Base-by-base conservation (phyloP, 2,113 vertebrate genomes). In the Nyctibius bracteatus region DNA sequence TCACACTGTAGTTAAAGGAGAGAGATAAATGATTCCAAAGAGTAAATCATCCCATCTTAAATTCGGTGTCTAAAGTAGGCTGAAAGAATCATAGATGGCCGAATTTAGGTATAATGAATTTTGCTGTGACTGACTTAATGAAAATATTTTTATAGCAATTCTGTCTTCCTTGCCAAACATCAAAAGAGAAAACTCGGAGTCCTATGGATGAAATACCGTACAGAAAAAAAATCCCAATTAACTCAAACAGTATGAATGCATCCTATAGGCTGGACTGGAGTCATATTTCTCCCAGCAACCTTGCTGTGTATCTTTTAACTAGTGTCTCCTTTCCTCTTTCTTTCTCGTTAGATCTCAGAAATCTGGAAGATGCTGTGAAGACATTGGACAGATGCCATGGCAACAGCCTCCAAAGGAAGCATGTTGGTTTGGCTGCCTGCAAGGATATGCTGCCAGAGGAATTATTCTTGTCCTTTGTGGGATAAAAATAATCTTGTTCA, bases 361-460 rank as follows among this genome's bases (percentile, higher is more conserved):
- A 74, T 84, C 43, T 88, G 63, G 47, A 84, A 78, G 80, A 74
- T 84, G 77, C 35, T 75, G 20, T 55, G 68, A 90, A 82, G 55
- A 52, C 21, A 22, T 47, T 94, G 84, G 89, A 95, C 52, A 91
- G 83, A 57, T 91, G 77, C 77, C 81, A 92, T 92, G 65, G 89
- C 88, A 95, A 95, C 86, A 63, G 68, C 47, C 57, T 91, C 43
- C 35, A 14, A 79, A 77, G n/a, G 19, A 87, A 55, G 22, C 55
- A 37, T 71, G 7, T 54, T 92, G 24, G 46, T 66, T 92, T 91
- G 86, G 12, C 75, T 88, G 59, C 30, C 47, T 86, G 51, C 21
- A 55, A 74, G 33, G 35, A 62, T 74, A 30, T 35, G 14, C 37
- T 84, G 55, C 71, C 33, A 37, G n/a, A 47, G 33, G 55, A 88